Base-by-base conservation (phyloP, 2,113 vertebrate species). In the Anhinga rufa region DNA sequence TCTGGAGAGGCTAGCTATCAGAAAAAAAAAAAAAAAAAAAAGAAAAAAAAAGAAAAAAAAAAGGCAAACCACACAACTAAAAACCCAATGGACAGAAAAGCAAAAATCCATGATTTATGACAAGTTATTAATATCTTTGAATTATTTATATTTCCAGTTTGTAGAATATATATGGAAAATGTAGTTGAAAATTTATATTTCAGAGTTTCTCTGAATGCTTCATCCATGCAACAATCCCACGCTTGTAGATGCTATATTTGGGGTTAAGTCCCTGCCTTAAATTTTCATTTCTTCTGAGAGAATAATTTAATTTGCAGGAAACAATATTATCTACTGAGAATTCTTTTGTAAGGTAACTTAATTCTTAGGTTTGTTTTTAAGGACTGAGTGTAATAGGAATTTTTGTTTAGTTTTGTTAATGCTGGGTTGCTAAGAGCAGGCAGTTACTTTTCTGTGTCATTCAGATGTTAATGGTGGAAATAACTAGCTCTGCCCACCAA, bases 1-100 rank as follows among this genome's bases (percentile, higher is more conserved):
- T 89, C 49, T 86, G 52, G 51, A 81, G 22, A 81, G 19, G 12
- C 1, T 83, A 74, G 55, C 14, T 32, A 57, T 55, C 21, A 88
- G 12, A 1, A 7, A 17, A 7, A 29, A 29, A 3, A 9, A 0
- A 3, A 16, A 54, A 9, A 0, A 3, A 16, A 54, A n/a, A n/a
- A n/a, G n/a, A 7, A 17, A 9, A 7, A 19, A 15, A 7, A 9
- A 17, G 21, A 12, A 10, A 22, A 20, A 72, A 9, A 0, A 3
- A 16, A 54, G 13, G 18, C 4, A 54, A 79, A 26, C 4, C 8
- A 10, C 4, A 8, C 5, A 83, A 21, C 5, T 75, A 83, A 64
- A 52, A 16, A 1, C 4, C 6, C 15, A 51, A 7, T 6, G 4
- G 12, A 80, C 3, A 12, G 38, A 81, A 88, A 80, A 84, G 4